These are phyloP conservation scores for Colaptes auratus DNA, from an alignment of 2,113 vertebrate genomes.

Conservation along the genomic window DNA sequence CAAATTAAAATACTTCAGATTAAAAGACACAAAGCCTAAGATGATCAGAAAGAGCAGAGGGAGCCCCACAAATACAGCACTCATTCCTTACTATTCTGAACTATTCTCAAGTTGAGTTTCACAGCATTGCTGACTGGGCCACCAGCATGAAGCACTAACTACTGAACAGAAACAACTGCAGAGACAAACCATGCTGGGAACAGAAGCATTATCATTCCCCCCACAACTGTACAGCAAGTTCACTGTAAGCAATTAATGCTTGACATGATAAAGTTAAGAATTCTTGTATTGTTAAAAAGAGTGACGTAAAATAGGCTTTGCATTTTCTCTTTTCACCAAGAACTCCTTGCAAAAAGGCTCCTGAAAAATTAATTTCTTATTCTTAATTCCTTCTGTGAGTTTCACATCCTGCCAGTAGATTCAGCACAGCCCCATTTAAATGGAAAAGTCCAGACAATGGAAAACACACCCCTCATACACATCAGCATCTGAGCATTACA, in stretches of 20 bases:
- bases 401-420: neutral
- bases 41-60: neutral
- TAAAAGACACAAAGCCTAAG: neutral
- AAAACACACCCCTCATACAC: neutral
- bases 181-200: neutral
- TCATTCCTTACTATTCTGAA: neutral
- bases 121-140: rapidly evolving
- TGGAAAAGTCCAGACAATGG: neutral
- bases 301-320: rapidly evolving
- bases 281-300: neutral
- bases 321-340: neutral
- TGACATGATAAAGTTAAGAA: neutral
- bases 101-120: neutral
- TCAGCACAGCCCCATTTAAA: neutral
- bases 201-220: neutral
- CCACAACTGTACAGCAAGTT: neutral
- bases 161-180: neutral
- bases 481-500: neutral
- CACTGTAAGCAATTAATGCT: neutral
- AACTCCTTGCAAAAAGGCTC: neutral
- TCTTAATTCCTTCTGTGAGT: neutral
- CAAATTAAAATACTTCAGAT: neutral
- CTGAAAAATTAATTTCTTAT: too few species aligned
- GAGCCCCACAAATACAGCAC: neutral
- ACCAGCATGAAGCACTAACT: neutral